Evolutionary conservation across 1,140 invertebrate species (phyloP).

Genomic region (Drosophila murphyi): DNA sequence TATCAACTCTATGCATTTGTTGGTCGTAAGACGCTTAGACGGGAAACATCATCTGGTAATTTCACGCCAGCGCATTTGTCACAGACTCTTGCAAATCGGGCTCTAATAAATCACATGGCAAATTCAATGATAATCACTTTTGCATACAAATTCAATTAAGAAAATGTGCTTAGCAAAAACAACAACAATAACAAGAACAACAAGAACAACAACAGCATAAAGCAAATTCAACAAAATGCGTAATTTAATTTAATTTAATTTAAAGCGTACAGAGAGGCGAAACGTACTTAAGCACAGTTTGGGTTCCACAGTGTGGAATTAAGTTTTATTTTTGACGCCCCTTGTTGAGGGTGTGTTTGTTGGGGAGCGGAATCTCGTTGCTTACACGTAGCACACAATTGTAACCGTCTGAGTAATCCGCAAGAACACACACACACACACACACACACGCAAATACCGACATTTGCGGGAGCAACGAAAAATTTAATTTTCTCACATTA

Average conservation of each 20-base stretch:
- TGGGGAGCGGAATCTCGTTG: constrained; percentile 1
- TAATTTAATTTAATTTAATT: constrained; percentile 44
- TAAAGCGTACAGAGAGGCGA: constrained; percentile 9
- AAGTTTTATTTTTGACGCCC: constrained; percentile 69
- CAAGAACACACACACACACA: constrained; percentile 12
- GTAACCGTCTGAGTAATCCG: constrained; percentile 55
- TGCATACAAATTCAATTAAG: constrained; percentile 65
- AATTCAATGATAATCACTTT: constrained; percentile 71
- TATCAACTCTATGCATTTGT: no score
- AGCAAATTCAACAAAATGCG: background rate
- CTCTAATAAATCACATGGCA: constrained; percentile 69
- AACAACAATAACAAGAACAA: constrained; percentile 11
- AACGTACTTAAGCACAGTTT: constrained; percentile 17
- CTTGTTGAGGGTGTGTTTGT: background rate
- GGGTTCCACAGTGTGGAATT: constrained; percentile 57
- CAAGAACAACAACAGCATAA: background rate
- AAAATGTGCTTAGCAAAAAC: constrained; percentile 55
- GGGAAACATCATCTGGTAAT: constrained; percentile 11
- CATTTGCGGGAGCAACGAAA: constrained; percentile 73
- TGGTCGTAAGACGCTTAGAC: no score
- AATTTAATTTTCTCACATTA: constrained; percentile 83
- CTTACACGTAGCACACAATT: constrained; percentile 42
- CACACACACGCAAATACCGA: constrained; percentile 21
- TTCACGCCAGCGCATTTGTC: constrained; percentile 18
- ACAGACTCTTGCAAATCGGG: constrained; percentile 7